Percentiles rank a stretch among this genome's conserved stretches.
Conservation (phyloP, 1,140 invertebrate genomes). For the Drosophila serrata region DNA sequence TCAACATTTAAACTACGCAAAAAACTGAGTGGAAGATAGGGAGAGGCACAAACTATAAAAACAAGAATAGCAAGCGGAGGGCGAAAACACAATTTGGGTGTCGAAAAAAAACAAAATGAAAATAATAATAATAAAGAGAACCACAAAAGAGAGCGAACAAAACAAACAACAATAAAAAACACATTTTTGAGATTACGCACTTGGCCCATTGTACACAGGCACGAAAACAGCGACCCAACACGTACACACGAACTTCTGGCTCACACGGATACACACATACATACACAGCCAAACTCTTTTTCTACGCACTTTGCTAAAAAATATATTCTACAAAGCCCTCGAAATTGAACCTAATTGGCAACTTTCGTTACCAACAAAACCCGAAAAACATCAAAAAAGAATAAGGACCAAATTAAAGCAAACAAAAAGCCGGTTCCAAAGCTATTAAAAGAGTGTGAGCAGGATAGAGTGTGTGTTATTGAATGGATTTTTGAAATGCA, state of each 20-base stretch:
- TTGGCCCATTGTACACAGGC: constrained; percentile 24
- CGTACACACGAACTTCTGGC: constrained; percentile 7
- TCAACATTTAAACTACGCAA: constrained; percentile 59
- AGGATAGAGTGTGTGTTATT: neutral
- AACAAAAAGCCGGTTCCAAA: constrained; percentile 78
- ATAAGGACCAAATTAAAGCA: constrained; percentile 67
- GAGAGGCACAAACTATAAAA: constrained; percentile 50
- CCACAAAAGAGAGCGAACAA: constrained; percentile 21
- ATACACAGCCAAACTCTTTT: constrained; percentile 46
- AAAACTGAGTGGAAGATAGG: constrained; percentile 39
- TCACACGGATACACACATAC: constrained; percentile 4
- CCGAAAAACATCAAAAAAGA: constrained; percentile 35
- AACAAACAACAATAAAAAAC: constrained; percentile 53
- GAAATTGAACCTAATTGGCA: constrained; percentile 63
- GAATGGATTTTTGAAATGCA: constrained; percentile 22
- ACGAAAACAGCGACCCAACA: constrained; percentile 11
- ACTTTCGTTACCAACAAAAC: constrained; percentile 66
- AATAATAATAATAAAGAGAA: constrained; percentile 14
- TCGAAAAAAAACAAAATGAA: constrained; percentile 3
- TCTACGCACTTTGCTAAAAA: constrained; percentile 68
- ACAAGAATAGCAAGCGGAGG: constrained; percentile 12
- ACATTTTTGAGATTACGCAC: constrained; percentile 73
- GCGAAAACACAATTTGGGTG: constrained; percentile 28
- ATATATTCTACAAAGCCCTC: constrained; percentile 46
- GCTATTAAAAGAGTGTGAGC: constrained; percentile 21